Evolutionary conservation across 2,888 invertebrate genomes (phyloP), one percentile per base, ranked within the genome.

Genomic region (Aphidius colemani): DNA sequence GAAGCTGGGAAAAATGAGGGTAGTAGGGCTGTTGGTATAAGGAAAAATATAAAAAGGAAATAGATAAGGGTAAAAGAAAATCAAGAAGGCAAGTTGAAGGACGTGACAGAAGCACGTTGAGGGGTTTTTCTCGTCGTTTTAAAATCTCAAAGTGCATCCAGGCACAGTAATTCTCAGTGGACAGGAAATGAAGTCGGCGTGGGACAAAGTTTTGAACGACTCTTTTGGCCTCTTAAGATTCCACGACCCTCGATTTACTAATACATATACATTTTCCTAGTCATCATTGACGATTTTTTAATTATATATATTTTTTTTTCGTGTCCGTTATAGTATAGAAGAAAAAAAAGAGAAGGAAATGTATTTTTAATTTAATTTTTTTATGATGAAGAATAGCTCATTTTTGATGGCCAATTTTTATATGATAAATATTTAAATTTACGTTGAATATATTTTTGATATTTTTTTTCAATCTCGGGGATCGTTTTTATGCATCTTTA

Each of bases 141-240:
- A 18, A 41, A 61, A 55, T 43, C 50, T 60, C 43, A 49, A 59
- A 59, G 49, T 49, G 64, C 53, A 64, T 59, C 53, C 59, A 64
- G 18, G 53, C 59, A 55, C 66, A 65, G 66, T 70, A 67, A 67
- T 70, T 67, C 67, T 59, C 66, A 59, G 59, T 59, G 67, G 69
- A 67, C 70, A 67, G 70, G 70, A 70, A 70, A 70, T 69, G 70
- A 70, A 70, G 67, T 69, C 69, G 66, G 69, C 70, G 64, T 65
- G 69, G 66, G 67, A 69, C 69, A 67, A 70, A 70, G 66, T 69
- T 70, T 30, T 66, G 66, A 70, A 70, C 66, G 67, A 70, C 69
- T 70, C 69, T 59, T 30, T 30, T 60, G 65, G 64, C 45, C 57
- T 64, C 56, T 59, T 58, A 59, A 63, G 51, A 57, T 58, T 53